Evolutionary conservation across 2,888 invertebrate species (phyloP).

Genomic region (Watsonalla binaria): DNA sequence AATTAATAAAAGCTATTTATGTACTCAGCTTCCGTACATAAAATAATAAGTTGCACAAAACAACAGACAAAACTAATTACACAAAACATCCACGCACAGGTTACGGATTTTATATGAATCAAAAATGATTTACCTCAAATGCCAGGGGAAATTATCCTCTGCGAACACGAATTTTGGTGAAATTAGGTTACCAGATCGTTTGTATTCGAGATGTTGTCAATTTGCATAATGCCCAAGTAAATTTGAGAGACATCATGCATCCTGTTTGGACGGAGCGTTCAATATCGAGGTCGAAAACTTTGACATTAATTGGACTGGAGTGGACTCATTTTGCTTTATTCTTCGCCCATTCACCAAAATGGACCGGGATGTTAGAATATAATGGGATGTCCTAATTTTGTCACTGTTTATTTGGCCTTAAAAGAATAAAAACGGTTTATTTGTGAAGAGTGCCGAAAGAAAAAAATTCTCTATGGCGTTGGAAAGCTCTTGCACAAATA

Average conservation of each 20-base stretch:
- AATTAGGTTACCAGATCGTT: slow-evolving; percentile 2
- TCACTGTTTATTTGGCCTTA: neutral
- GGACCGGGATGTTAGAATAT: neutral
- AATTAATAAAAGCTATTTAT: too few species aligned
- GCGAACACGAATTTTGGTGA: slow-evolving; percentile 9
- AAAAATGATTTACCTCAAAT: too few species aligned
- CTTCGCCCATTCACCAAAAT: neutral
- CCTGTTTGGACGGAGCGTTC: neutral
- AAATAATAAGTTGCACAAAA: too few species aligned
- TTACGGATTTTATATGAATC: too few species aligned
- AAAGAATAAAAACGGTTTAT: too few species aligned
- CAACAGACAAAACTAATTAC: too few species aligned
- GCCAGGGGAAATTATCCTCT: slow-evolving; percentile 9
- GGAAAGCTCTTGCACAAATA: too few species aligned
- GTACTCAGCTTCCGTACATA: too few species aligned
- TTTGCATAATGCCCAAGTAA: slow-evolving; percentile 3
- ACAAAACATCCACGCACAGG: too few species aligned
- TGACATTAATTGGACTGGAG: neutral
- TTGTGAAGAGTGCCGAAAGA: too few species aligned
- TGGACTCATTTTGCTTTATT: neutral
- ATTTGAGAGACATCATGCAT: neutral
- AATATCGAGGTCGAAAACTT: too few species aligned
- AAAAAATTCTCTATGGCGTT: too few species aligned
- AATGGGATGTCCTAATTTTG: neutral
- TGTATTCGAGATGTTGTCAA: neutral